These are phyloP conservation scores for Entomobrya proxima DNA, from an alignment of 2,888 invertebrate genomes.

Conservation along the genomic window DNA sequence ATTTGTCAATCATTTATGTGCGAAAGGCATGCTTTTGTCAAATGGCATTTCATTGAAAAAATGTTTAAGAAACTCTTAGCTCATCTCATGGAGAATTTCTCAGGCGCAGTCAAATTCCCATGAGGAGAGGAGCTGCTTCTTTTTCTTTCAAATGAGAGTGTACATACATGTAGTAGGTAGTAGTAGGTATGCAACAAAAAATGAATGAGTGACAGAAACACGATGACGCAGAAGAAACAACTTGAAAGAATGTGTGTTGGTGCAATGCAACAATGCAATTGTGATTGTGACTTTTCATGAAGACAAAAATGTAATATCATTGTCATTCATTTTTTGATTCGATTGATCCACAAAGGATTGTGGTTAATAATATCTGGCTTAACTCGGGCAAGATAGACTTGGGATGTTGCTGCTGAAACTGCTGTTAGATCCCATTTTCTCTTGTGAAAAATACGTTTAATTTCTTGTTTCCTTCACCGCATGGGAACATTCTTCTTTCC, in stretches of 20 bases:
- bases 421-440: conserved; percentile 52
- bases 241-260: no score
- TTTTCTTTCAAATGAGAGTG: background rate
- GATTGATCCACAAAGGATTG: background rate
- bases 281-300: background rate
- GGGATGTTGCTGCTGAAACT: conserved; percentile 20
- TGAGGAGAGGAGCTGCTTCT: no score
- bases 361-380: background rate
- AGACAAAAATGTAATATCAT: conserved; percentile 57
- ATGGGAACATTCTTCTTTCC: conserved; percentile 47
- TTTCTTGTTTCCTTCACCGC: conserved; percentile 31
- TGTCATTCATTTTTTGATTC: conserved; percentile 19
- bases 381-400: background rate
- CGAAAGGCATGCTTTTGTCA: background rate
- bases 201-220: conserved; percentile 44
- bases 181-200: background rate
- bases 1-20: background rate
- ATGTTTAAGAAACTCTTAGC: background rate
- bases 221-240: conserved; percentile 16
- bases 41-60: conserved; percentile 36
- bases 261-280: background rate
- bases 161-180: no score
- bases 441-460: conserved; percentile 38
- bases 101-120: background rate
- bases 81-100: conserved; percentile 22